Percentiles rank a stretch among this genome's conserved stretches.
Conservation (phyloP, 2,888 invertebrate genomes). For the Scelioninae gen. 1 region DNA sequence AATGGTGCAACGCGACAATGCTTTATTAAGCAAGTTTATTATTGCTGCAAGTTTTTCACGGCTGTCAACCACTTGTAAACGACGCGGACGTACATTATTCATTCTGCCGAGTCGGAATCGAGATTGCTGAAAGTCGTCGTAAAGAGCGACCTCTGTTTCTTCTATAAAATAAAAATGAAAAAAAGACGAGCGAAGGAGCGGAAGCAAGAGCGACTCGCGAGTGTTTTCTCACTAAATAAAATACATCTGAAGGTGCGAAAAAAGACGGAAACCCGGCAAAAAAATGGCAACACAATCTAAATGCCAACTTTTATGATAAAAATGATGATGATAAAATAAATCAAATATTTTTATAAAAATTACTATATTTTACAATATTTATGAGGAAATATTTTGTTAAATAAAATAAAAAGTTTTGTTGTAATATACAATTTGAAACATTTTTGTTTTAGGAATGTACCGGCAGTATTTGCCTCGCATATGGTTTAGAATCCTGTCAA, state of each 20-base stretch:
- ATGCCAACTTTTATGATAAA: too few relatives aligned
- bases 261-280: slow-evolving; percentile 7
- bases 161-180: slow-evolving; percentile 13
- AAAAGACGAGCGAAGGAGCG: not conserved
- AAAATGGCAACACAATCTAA: slow-evolving; percentile 48
- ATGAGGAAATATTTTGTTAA: not conserved
- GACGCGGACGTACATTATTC: slow-evolving; percentile 48
- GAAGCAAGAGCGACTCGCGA: slow-evolving; percentile 9
- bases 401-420: too few relatives aligned
- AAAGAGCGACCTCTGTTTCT: slow-evolving; percentile 43
- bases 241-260: slow-evolving; percentile 35
- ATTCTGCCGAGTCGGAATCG: slow-evolving; percentile 37
- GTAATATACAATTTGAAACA: not conserved
- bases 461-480: slow-evolving; percentile 98
- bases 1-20: slow-evolving; percentile 26
- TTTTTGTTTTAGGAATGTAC: slow-evolving; percentile 91
- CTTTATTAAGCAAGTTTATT: slow-evolving; percentile 57
- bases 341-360: too few relatives aligned
- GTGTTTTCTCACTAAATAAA: slow-evolving; percentile 44
- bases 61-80: slow-evolving; percentile 58
- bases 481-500: slow-evolving; percentile 98
- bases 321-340: too few relatives aligned
- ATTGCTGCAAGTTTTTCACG: slow-evolving; percentile 37
- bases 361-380: too few relatives aligned
- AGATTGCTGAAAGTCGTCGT: slow-evolving; percentile 50